Evolutionary conservation across 2,797 vertebrate genomes (phyloP), one percentile per base, ranked within the genome.

Genomic region (Catamblyrhynchus diadema): DNA sequence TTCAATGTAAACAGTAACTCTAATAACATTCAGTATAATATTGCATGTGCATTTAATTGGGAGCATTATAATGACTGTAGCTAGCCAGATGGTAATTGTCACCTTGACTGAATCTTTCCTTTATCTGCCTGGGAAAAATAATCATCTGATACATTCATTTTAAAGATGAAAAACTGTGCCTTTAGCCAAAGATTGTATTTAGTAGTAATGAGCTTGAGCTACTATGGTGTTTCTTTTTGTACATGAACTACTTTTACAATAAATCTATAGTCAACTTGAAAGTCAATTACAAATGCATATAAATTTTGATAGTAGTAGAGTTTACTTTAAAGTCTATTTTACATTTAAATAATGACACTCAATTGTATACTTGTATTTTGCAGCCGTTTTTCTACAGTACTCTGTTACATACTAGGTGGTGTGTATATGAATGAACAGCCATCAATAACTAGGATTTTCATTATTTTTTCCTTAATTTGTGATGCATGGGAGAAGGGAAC

Each of bases 101-200:
- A 97, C 86, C 93, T 95, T 97, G 90, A 95, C 94, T 95, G 93
- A 95, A 87, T 95, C 92, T 93, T 93, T 91, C 77, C 75, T 80
- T 94, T 84, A 62, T 48, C 32, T 86, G 24, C 39, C 12, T 74
- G 66, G 30, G 30, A 56, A 90, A 89, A 85, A n/a, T 30, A 53
- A 48, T 77, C 1, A 73, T 37, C 30, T 39, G 15, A 65, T 69
- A 44, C 8, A 3, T 48, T 48, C 14, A 48, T 48, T 48, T 48
- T 69, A 54, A 83, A 83, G 57, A 59, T 44, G 18, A 74, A 73
- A 61, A 74, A 62, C 27, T 71, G 11, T 77, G 61, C 39, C 50
- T 61, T 89, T 67, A 65, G 22, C 69, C 32, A 69, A 82, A 45
- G 41, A 28, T n/a, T 27, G 7, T 72, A 5, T 78, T 83, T 65